Evolutionary conservation across 2,888 invertebrate species (phyloP), one percentile per base, ranked within the genome.

Genomic region (Phengaris alcon): DNA sequence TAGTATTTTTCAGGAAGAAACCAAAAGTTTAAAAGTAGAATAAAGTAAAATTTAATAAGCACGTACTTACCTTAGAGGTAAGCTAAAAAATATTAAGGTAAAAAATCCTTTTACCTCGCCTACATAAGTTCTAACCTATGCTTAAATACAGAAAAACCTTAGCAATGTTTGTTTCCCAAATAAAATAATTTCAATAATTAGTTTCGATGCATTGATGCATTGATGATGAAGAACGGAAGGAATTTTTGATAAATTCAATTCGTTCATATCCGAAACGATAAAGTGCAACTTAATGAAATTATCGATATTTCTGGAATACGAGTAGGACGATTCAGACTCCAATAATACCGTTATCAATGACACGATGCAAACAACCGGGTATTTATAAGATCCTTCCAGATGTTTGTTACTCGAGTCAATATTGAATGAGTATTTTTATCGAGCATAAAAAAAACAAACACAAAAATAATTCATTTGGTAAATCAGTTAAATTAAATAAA

Each of bases 321-420:
- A 69, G 68, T 15, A 54, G 52, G 68, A 59, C 75, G 35, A 75
- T 76, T 68, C 74, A 77, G 74, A 75, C 73, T 54, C n/a, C 48
- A 35, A 54, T 75, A 48, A 48, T 74, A 73, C 15, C 35, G 76
- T 76, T 78, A 78, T 78, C 78, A 68, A 51, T 73, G 73, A 76
- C 77, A 77, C 64, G 74, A 51, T 64, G 35, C 76, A 77, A 76
- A 77, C 77, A 77, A 76, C 68, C 74, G 75, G 75, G 76, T 78
- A 78, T 78, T 78, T 75, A 77, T 78, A 78, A 76, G 74, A 72
- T 68, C 68, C 77, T 75, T 69, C 77, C 77, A 77, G 77, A 77
- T 77, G 77, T 75, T 73, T 77, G 77, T 75, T 73, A 73, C 77
- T 59, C 76, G 77, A 76, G 75, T 75, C 73, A 64, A 68, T 55